A percentile compares a stretch with the other conserved stretches of the same genome.
Conservation (phyloP, 1,140 invertebrate species). For the Pseudomyrmex gracilis region DNA sequence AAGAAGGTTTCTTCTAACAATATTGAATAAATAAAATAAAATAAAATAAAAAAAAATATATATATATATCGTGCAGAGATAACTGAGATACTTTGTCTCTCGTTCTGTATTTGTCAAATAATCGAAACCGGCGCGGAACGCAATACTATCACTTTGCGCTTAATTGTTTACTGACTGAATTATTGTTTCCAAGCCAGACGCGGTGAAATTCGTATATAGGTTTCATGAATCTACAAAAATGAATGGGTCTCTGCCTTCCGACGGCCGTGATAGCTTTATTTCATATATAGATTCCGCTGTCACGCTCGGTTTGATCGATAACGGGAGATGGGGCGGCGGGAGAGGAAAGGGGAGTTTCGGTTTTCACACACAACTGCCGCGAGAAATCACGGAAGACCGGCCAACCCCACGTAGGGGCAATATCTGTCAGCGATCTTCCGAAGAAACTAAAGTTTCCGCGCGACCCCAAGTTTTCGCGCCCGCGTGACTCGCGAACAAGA, state of each 20-base stretch:
- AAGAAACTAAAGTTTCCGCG: conserved; percentile 51
- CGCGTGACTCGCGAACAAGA: conserved; percentile 46
- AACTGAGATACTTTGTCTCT: background rate
- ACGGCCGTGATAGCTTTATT: background rate
- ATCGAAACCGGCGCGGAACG: background rate
- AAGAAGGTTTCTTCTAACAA: background rate
- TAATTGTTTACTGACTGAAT: background rate
- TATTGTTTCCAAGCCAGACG: background rate
- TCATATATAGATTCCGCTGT: background rate
- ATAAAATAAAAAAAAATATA: too few relatives aligned
- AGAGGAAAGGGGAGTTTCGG: background rate
- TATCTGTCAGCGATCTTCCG: conserved; percentile 41
- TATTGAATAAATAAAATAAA: background rate
- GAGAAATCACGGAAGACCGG: conserved; percentile 17
- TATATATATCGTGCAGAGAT: background rate
- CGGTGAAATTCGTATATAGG: background rate
- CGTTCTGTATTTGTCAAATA: background rate
- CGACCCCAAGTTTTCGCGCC: conserved; percentile 33
- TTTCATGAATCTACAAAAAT: background rate
- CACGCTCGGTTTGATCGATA: conserved; percentile 31
- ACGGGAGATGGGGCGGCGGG: background rate
- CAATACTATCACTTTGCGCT: background rate
- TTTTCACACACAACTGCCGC: conserved; percentile 27
- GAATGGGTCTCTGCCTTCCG: background rate
- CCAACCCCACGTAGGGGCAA: conserved; percentile 16